These are phyloP conservation scores for Nerophis lumbriciformis DNA, from an alignment of 2,113 vertebrate genomes.

Conservation along the genomic window DNA sequence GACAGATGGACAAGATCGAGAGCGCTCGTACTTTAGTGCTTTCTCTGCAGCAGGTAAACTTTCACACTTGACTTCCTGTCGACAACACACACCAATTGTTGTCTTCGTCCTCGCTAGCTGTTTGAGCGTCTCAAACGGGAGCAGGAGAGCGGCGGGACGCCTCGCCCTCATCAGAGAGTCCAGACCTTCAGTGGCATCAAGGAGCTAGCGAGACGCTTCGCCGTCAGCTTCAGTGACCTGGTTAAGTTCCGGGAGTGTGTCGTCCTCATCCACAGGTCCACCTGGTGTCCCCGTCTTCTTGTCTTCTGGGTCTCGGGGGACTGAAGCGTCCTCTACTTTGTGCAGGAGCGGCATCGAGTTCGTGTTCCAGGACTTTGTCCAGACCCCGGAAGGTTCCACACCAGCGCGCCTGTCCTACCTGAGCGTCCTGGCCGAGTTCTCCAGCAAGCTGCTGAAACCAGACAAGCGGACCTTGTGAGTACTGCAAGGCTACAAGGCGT, in stretches of 20 bases:
- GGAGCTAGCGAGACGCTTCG: conserved; percentile 85
- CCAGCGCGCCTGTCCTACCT: conserved; percentile 80
- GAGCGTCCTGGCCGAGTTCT: conserved; percentile 85
- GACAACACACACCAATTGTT: neutral
- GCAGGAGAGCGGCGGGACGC: conserved; percentile 58
- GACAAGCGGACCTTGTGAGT: conserved; percentile 90
- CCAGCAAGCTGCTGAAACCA: conserved; percentile 84
- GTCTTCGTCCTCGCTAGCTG: conserved; percentile 61
- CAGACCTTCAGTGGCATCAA: conserved; percentile 84
- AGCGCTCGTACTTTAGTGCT: conserved; percentile 79
- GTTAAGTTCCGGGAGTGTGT: conserved; percentile 84
- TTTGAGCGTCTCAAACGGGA: conserved; percentile 73
- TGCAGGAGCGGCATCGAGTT: conserved; percentile 85
- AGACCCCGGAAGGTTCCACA: conserved; percentile 58
- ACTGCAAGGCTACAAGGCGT: neutral
- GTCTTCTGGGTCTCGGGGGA: neutral
- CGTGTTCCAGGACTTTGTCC: conserved; percentile 76
- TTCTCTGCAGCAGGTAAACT: conserved; percentile 81
- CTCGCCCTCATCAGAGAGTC: conserved; percentile 56
- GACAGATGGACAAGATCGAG: conserved; percentile 80
- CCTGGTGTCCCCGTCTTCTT: neutral
- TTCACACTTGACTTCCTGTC: neutral
- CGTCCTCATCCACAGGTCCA: conserved; percentile 87
- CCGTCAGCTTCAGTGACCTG: conserved; percentile 85
- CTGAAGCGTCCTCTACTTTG: conserved; percentile 6